A percentile compares a stretch with the other conserved stretches of the same genome.
Evolutionary conservation across 30 jellyfish, hydroid and myxozoan species (phyloP).

Genomic region (Aurelia aurita complex sp. Pacific): DNA sequence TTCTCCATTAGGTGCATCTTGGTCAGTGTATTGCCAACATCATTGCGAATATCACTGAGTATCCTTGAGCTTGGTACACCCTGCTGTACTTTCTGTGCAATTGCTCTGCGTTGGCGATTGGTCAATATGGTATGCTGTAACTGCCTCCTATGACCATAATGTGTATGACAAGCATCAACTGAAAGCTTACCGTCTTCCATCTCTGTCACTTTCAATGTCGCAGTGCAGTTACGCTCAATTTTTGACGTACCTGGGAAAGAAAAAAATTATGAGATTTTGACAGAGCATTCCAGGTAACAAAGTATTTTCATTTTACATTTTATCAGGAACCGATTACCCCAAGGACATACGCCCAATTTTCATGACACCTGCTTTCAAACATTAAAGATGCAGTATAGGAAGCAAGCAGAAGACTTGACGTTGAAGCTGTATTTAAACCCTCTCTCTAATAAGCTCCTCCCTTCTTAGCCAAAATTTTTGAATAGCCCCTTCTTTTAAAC

Average conservation of each 20-base stretch:
- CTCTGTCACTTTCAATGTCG: slow-evolving; percentile 40
- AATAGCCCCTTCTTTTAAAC: neutral
- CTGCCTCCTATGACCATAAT: slow-evolving; percentile 51
- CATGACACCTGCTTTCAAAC: neutral
- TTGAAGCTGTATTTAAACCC: neutral
- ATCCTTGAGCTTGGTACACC: slow-evolving; percentile 55
- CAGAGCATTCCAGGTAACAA: slow-evolving; percentile 14
- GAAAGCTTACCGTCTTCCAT: slow-evolving; percentile 4
- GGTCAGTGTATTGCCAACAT: slow-evolving; percentile 1
- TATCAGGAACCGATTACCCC: neutral
- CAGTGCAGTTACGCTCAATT: slow-evolving; percentile 56
- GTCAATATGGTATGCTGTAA: slow-evolving; percentile 36
- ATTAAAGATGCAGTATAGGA: neutral
- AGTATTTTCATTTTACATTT: slow-evolving; percentile 1
- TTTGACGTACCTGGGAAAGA: slow-evolving; percentile 46
- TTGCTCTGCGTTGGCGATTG: slow-evolving; percentile 36
- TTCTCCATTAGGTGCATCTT: slow-evolving; percentile 5
- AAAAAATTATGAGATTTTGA: neutral
- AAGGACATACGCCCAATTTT: neutral
- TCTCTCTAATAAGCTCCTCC: too few species aligned
- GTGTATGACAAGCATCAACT: slow-evolving; percentile 37
- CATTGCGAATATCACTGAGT: slow-evolving; percentile 42
- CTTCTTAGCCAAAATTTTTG: neutral
- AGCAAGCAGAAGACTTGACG: neutral
- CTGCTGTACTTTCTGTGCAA: slow-evolving; percentile 42